Conservation (phyloP, 2,113 vertebrate genomes). For the Ancistrus triradiatus region DNA sequence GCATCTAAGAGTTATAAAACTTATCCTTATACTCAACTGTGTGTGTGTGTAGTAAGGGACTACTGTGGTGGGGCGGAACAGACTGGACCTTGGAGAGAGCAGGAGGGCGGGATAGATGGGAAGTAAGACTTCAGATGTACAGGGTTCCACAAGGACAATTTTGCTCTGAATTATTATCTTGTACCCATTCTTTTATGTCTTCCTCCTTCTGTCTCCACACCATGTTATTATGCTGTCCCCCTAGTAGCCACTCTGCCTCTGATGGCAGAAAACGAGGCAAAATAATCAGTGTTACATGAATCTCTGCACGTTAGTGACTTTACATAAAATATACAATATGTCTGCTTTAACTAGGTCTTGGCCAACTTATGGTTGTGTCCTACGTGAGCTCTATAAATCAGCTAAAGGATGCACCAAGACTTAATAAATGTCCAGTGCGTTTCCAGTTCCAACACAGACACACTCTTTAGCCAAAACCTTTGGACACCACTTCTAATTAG, state of each 20-base stretch:
- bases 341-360: conserved; percentile 2
- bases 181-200: conserved; percentile 19
- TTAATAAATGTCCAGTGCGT: conserved; percentile 1
- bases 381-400: conserved; percentile 9
- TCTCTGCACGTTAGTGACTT: conserved; percentile 10
- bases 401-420: conserved; percentile 13
- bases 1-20: conserved; percentile 27
- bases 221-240: conserved; percentile 41
- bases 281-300: conserved; percentile 12
- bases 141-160: conserved; percentile 36
- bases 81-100: conserved; percentile 23
- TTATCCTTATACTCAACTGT: conserved; percentile 37
- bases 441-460: too few species aligned
- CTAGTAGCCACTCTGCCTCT: conserved; percentile 32
- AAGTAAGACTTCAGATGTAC: conserved; percentile 37
- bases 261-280: conserved; percentile 27
- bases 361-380: not conserved
- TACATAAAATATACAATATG: conserved; percentile 40
- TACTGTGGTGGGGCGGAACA: conserved; percentile 2
- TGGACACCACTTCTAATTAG: too few species aligned
- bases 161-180: conserved; percentile 36
- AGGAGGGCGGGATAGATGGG: conserved; percentile 37
- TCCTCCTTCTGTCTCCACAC: conserved; percentile 3
- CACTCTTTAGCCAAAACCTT: too few species aligned
- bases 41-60: not conserved